Base-by-base conservation (phyloP, 2,113 vertebrate genomes). In the Felis chaus region DNA sequence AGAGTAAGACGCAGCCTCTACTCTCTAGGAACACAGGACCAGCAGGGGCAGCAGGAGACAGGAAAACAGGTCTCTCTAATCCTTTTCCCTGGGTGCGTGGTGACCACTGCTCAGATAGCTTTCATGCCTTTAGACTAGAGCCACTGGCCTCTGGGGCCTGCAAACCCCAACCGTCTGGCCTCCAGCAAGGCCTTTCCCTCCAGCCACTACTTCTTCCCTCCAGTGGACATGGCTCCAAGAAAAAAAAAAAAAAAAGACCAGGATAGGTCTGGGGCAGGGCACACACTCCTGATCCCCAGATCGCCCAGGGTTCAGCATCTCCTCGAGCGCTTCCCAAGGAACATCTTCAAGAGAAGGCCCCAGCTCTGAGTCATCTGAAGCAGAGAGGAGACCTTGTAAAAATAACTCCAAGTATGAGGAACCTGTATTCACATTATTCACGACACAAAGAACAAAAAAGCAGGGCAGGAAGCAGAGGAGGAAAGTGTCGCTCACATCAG, bases 381-480 rank as follows among this genome's bases (percentile, higher is more conserved):
- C 95, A 82, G 93, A 98, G 98, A 98, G 94, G 95, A 96, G 98
- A 96, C 94, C 98, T 96, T 97, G 97, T 96, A 98, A 98, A 99
- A 99, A 99, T 98, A 98, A 98, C 98, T 98, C 97, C 80, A 96
- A 96, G 97, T 97, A 97, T 68, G 96, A 90, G 98, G 97, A 95
- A 97, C 97, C 97, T 97, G 73, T 95, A 98, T 97, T 98, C 98
- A 98, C 95, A 95, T 94, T 92, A 98, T 98, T 98, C 98, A 98
- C 48, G 41, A 95, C 68, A 98, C 98, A 97, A 98, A 98, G 98
- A 98, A 98, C 97, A 98, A 98, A 98, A 98, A 98, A 97, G 98
- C 94, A 98, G 98, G 74, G 98, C 98, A 98, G 98, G 98, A 98
- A 99, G 98, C 98, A 98, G 98, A 97, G 98, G 98, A 98, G 98